Percentiles rank a stretch among this genome's conserved stretches.
phyloP scores from a whole-genome alignment of 2,888 invertebrate genomes.

The Epicampocera succincta region DNA sequence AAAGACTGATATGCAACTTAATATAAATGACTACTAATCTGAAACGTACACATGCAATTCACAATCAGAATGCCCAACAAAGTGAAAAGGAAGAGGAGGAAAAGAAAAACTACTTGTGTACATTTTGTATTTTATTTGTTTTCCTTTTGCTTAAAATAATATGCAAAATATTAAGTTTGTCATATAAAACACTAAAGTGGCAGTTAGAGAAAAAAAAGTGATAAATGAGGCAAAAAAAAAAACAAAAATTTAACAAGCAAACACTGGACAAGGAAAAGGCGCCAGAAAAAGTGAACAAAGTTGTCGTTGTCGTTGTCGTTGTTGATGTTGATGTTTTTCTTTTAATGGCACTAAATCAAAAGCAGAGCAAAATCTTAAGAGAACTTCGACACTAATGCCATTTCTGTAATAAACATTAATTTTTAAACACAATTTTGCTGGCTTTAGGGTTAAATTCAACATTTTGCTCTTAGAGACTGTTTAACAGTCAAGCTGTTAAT shows the following conservation, averaged over 20 bases:
- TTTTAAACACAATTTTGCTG: too few relatives aligned
- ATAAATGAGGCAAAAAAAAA: background rate
- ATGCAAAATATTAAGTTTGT: conserved; percentile 46
- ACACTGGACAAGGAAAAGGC: conserved; percentile 32
- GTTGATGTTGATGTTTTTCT: too few relatives aligned
- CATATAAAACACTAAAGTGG: conserved; percentile 45
- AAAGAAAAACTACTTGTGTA: background rate
- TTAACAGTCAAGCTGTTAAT: too few relatives aligned
- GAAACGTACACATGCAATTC: conserved; percentile 17
- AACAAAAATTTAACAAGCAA: background rate
- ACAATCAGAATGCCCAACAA: conserved; percentile 38
- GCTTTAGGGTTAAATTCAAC: too few relatives aligned
- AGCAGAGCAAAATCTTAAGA: too few relatives aligned
- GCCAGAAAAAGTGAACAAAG: conserved; percentile 8
- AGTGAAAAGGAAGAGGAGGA: background rate
- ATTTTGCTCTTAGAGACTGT: too few relatives aligned
- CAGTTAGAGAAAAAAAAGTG: background rate
- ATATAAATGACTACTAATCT: conserved; percentile 48
- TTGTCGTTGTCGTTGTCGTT: too few relatives aligned
- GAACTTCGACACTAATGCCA: too few relatives aligned
- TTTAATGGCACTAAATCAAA: too few relatives aligned
- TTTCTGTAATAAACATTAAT: too few relatives aligned
- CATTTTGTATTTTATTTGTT: background rate
- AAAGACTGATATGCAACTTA: conserved; percentile 31
- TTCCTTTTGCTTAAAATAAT: conserved; percentile 25